phyloP scores from a whole-genome alignment of 2,113 vertebrate genomes.

The Rhegmatorhina hoffmannsi region DNA sequence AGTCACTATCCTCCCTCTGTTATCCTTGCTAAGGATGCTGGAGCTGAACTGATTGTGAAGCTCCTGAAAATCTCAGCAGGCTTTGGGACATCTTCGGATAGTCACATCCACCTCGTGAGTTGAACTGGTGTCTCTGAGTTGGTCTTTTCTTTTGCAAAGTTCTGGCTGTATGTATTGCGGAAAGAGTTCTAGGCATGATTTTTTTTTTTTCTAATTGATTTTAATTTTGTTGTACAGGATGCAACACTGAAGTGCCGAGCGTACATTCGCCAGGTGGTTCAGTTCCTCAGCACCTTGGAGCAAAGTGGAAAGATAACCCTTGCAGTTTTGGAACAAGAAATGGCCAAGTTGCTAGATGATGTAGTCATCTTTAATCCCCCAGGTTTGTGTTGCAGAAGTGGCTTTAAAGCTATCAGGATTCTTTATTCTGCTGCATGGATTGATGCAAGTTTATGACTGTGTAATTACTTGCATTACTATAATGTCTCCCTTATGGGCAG shows the following conservation, averaged over 20 bases:
- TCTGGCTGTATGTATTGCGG: neutral
- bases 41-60: conserved; percentile 83
- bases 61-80: conserved; percentile 89
- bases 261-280: conserved; percentile 81
- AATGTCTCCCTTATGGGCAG: neutral
- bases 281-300: conserved; percentile 87
- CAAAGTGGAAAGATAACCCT: conserved; percentile 87
- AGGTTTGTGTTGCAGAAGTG: conserved; percentile 72
- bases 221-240: conserved; percentile 72
- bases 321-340: conserved; percentile 84
- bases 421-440: neutral
- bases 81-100: conserved; percentile 76
- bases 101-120: conserved; percentile 84
- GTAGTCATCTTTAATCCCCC: conserved; percentile 89
- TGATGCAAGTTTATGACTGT: neutral
- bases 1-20: conserved; percentile 90
- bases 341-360: conserved; percentile 87
- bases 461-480: neutral
- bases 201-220: neutral
- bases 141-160: neutral
- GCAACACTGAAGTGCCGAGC: conserved; percentile 81
- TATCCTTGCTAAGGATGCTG: conserved; percentile 82
- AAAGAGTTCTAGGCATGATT: neutral
- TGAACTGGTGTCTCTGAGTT: neutral
- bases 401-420: neutral